Conservation (phyloP, 2,113 vertebrate species). For the Brevimyrus niger region DNA sequence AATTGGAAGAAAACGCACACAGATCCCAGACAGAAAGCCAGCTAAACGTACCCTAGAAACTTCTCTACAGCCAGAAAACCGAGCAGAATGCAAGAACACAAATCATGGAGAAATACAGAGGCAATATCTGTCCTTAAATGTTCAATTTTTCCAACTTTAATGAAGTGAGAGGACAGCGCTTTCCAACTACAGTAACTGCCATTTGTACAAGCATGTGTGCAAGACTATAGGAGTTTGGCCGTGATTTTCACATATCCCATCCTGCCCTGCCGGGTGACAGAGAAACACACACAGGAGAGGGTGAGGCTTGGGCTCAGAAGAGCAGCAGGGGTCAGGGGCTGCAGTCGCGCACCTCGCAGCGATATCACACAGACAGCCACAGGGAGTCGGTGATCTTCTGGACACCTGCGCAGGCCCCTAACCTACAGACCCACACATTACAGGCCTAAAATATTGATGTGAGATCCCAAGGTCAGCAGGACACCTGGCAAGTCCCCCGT, state of each 20-base stretch:
- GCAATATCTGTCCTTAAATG: not conserved
- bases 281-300: not conserved
- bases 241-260: not conserved
- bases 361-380: not conserved
- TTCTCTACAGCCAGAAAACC: not conserved
- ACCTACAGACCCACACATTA: not conserved
- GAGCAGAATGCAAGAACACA: not conserved
- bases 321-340: not conserved
- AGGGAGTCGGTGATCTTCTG: not conserved
- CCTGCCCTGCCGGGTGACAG: not conserved
- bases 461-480: not conserved
- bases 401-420: not conserved
- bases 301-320: not conserved
- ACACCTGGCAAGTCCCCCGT: not conserved
- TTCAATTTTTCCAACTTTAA: not conserved
- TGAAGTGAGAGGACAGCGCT: not conserved
- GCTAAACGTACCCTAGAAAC: not conserved
- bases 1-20: not conserved
- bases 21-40: not conserved
- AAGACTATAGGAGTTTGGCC: not conserved
- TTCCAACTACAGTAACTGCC: not conserved
- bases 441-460: not conserved
- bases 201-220: not conserved
- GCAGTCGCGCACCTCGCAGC: not conserved
- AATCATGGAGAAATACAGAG: not conserved